Base-by-base conservation (phyloP, 64 coral and sea anemone genomes). In the Orbicella faveolata region DNA sequence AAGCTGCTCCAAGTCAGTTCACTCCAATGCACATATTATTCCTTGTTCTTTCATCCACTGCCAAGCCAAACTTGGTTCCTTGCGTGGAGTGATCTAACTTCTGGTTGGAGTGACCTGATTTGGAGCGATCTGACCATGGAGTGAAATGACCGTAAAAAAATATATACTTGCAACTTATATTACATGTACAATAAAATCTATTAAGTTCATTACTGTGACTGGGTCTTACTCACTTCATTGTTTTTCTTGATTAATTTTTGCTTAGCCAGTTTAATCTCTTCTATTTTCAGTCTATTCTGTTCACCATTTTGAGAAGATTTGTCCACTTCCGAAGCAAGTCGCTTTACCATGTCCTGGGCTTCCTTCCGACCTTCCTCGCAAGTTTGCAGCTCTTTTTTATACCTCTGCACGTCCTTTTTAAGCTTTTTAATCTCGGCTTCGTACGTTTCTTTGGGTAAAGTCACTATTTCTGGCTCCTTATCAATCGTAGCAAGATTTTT, bases 361-460 rank as follows among this genome's bases (percentile, higher is more conserved):
- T 90, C 91, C 48, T 88, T 89, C 18, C 90, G 81, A 20, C 86
- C 82, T 30, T 93, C 72, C 44, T 88, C 85, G 14, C 79, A 75
- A 78, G 83, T 89, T n/a, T 95, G 41, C 6, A 93, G 55, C 59
- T 95, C 90, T 78, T 93, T 94, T 73, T 88, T 95, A 66, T 52
- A 52, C 37, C 83, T 68, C 4, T 83, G 61, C 14, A 85, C 74
- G 79, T 98, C 93, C 41, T 94, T 94, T 33, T 87, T 89, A 34
- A 98, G 57, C 37, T 92, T 95, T 79, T 83, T 98, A n/a, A 98
- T 92, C 63, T 98, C 96, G 25, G 90, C 92, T 19, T 98, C 90
- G 81, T 95, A 98, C 81, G 94, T 87, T 75, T 98, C 96, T 75
- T 98, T 98, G 15, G 96, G 93, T 77, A 94, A 82, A 36, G 87